Base-by-base conservation (phyloP, 2,888 invertebrate species). In the Drosophila histrio region DNA sequence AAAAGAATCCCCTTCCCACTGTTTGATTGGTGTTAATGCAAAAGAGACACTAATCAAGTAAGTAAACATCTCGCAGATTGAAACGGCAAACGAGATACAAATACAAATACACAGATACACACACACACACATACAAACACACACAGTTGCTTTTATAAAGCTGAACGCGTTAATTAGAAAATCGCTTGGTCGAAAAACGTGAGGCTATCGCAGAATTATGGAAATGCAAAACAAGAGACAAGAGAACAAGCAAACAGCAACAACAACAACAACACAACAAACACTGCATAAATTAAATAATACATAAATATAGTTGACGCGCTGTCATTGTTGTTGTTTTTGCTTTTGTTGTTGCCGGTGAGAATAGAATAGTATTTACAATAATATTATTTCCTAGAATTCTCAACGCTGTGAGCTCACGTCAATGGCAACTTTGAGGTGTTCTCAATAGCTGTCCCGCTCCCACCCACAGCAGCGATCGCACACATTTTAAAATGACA, bases 151-250 rank as follows among this genome's bases (percentile, higher is more conserved):
- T 34, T 59, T 34, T 46, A 9, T 15, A 0, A 39, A 54, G 54
- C 43, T 46, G 86, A 80, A 53, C 86, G 79, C 86, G 80, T 80
- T 80, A 85, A 80, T 80, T 80, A 85, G 77, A 79, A 77, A 67
- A 77, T 26, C 44, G 68, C 57, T 69, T 66, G 49, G 32, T 28
- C 38, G 41, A 38, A 38, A 79, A 85, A 82, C 80, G 84, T 79
- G 85, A 75, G 57, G 28, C 13, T 57, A 39, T 49, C 41, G 39
- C 57, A 50, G 63, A 77, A 54, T 77, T 82, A 79, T 83, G 72
- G 53, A 70, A 69, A 86, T 81, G 80, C 80, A 73, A 39, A 76
- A 63, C 6, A 63, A 62, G 46, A 56, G 47, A 44, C n/a, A n/a
- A n/a, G n/a, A n/a, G n/a, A n/a, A n/a, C n/a, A n/a, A n/a, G n/a